These are phyloP conservation scores for Drosophila triauraria DNA, from an alignment of 1,140 invertebrate genomes.

Conservation along the genomic window DNA sequence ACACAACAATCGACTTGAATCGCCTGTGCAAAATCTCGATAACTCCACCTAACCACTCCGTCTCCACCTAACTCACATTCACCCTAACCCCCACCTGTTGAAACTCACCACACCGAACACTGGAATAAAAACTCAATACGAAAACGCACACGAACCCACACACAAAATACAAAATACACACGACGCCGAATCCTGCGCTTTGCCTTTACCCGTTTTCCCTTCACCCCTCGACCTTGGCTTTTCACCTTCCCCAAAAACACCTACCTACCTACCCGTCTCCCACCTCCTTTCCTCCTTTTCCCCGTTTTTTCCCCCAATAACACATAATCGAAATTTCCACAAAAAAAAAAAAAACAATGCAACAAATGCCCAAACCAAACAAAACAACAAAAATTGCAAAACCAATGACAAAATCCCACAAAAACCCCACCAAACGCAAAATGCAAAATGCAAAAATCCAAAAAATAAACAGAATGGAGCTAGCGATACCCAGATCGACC, in stretches of 20 bases:
- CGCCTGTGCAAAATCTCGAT: conserved; percentile 42
- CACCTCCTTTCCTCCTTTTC: not conserved
- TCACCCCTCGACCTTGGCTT: conserved; percentile 19
- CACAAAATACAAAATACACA: conserved; percentile 37
- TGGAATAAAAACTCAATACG: conserved; percentile 11
- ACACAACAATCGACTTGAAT: conserved; percentile 48
- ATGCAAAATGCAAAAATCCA: conserved; percentile 23
- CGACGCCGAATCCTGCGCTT: conserved; percentile 56
- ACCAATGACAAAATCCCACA: conserved; percentile 28
- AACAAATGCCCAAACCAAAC: conserved; percentile 47
- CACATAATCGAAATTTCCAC: conserved; percentile 68
- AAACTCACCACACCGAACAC: conserved; percentile 28
- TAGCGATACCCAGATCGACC: conserved; percentile 81
- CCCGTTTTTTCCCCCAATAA: conserved; percentile 14
- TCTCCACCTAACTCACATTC: conserved; percentile 35
- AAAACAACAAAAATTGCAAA: conserved; percentile 22
- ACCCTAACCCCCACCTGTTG: conserved; percentile 14
- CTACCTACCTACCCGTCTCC: not conserved
- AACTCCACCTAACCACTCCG: conserved; percentile 23
- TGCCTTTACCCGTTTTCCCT: conserved; percentile 12
- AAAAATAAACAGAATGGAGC: conserved; percentile 70
- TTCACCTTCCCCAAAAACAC: conserved; percentile 15
- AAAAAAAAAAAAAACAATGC: conserved; percentile 42
- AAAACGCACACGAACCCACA: conserved; percentile 22
- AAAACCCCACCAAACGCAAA: conserved; percentile 29